These are phyloP conservation scores for Callopanchax toddi DNA, from an alignment of 2,113 vertebrate genomes.

Conservation along the genomic window DNA sequence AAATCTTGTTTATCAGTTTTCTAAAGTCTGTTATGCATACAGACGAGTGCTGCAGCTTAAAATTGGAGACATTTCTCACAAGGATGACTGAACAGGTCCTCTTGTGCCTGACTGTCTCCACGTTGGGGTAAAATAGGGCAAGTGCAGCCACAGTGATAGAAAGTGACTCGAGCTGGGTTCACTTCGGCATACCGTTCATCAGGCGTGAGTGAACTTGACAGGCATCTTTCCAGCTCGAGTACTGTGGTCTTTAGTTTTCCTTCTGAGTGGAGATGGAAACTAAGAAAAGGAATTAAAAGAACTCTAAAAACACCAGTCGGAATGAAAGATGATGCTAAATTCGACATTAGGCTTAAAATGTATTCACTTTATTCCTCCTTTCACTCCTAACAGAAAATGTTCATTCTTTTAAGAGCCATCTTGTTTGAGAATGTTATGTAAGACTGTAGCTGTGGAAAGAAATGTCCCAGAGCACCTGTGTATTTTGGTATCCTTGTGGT, in stretches of 20 bases:
- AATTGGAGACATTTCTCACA: slow-evolving; percentile 8
- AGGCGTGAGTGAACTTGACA: slow-evolving; percentile 55
- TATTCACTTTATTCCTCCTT: slow-evolving; percentile 4
- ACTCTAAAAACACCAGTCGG: not conserved
- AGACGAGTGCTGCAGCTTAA: too few relatives aligned
- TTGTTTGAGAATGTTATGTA: slow-evolving; percentile 29
- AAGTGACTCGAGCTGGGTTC: slow-evolving; percentile 53
- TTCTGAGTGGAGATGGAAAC: slow-evolving; percentile 13
- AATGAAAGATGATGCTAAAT: slow-evolving; percentile 14
- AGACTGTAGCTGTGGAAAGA: too few relatives aligned
- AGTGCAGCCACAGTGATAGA: slow-evolving; percentile 33
- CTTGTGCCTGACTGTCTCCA: slow-evolving; percentile 11
- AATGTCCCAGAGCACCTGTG: slow-evolving; percentile 22
- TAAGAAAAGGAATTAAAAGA: slow-evolving; percentile 17
- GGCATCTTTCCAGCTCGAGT: slow-evolving; percentile 34
- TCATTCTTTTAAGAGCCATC: slow-evolving; percentile 37
- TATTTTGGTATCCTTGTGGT: not conserved
- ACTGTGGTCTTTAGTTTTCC: slow-evolving; percentile 10
- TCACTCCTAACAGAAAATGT: slow-evolving; percentile 2
- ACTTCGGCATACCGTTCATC: slow-evolving; percentile 30
- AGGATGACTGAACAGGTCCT: slow-evolving; percentile 18
- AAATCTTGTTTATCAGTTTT: too few relatives aligned
- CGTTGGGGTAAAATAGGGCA: slow-evolving; percentile 21
- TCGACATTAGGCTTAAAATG: slow-evolving; percentile 1
- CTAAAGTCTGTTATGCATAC: too few relatives aligned